A percentile compares a stretch with the other conserved stretches of the same genome.
Evolutionary conservation across 1,140 invertebrate genomes (phyloP).

Genomic region (Achatina immaculata): DNA sequence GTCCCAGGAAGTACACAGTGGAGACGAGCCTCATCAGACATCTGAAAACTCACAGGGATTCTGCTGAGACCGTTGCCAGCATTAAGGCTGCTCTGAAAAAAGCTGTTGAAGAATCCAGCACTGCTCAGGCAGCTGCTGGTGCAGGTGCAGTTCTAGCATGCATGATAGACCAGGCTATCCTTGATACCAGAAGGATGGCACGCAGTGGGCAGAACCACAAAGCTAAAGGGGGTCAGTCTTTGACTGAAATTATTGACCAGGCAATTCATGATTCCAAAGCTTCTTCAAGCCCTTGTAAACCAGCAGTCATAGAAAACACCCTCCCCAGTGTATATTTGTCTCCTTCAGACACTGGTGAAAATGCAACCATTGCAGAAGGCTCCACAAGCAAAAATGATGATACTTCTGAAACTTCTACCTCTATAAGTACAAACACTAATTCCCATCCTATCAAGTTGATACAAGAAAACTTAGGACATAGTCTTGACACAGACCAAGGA

Average conservation of each 20-base stretch:
- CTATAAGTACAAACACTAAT: neutral
- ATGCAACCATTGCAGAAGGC: neutral
- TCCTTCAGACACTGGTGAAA: neutral
- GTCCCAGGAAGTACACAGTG: slow-evolving; percentile 5
- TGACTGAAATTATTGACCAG: slow-evolving; percentile 20
- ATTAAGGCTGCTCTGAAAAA: neutral
- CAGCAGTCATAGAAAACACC: neutral
- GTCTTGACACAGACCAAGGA: neutral
- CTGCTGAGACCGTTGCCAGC: neutral
- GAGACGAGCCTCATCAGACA: slow-evolving; percentile 4
- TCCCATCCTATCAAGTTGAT: neutral
- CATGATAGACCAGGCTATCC: slow-evolving; percentile 12
- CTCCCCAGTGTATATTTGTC: neutral
- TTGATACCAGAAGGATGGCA: slow-evolving; percentile 7
- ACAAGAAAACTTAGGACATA: neutral
- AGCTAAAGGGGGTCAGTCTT: neutral
- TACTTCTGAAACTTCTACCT: neutral
- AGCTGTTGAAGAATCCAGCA: slow-evolving; percentile 3
- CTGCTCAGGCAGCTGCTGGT: neutral
- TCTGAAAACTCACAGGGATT: slow-evolving; percentile 1
- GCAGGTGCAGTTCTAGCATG: slow-evolving; percentile 7
- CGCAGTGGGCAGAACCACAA: neutral
- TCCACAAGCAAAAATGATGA: neutral
- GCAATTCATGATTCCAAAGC: neutral
- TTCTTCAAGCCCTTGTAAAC: neutral